These are phyloP conservation scores for Pelodytes ibericus DNA, from an alignment of 2,797 vertebrate genomes.

Conservation along the genomic window DNA sequence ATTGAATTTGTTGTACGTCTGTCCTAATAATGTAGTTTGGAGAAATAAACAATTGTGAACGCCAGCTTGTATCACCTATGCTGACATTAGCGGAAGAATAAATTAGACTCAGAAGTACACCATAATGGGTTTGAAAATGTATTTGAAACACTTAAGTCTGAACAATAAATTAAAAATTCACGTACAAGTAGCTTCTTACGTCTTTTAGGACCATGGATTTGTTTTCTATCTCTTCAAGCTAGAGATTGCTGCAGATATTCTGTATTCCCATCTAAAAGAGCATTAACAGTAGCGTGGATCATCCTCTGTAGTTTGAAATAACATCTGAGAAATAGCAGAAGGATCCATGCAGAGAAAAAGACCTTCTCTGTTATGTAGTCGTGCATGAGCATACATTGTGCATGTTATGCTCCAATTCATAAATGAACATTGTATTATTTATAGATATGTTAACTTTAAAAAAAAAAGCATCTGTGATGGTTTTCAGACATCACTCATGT, in stretches of 20 bases:
- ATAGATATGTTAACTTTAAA: no score
- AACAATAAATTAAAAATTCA: slow-evolving; percentile 59
- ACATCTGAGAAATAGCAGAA: not conserved
- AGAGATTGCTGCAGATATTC: not conserved
- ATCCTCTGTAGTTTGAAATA: not conserved
- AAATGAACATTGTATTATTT: not conserved
- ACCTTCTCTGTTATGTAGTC: not conserved
- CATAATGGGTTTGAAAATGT: slow-evolving; percentile 56
- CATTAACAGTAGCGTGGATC: not conserved
- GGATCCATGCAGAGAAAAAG: not conserved
- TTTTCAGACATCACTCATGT: no score
- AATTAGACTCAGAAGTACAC: slow-evolving; percentile 50
- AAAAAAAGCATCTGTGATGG: no score
- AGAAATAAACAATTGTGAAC: slow-evolving; percentile 63
- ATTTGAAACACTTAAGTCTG: slow-evolving; percentile 58
- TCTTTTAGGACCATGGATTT: not conserved
- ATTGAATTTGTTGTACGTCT: slow-evolving; percentile 58
- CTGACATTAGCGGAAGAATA: slow-evolving; percentile 60
- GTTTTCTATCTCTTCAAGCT: not conserved
- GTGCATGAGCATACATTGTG: not conserved
- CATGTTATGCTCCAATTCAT: not conserved
- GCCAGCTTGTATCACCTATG: slow-evolving; percentile 56
- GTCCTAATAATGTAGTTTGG: slow-evolving; percentile 62
- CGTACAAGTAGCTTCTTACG: not conserved
- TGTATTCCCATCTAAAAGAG: not conserved